These are phyloP conservation scores for Alouatta palliata DNA, from an alignment of 2,113 vertebrate species.

Conservation along the genomic window DNA sequence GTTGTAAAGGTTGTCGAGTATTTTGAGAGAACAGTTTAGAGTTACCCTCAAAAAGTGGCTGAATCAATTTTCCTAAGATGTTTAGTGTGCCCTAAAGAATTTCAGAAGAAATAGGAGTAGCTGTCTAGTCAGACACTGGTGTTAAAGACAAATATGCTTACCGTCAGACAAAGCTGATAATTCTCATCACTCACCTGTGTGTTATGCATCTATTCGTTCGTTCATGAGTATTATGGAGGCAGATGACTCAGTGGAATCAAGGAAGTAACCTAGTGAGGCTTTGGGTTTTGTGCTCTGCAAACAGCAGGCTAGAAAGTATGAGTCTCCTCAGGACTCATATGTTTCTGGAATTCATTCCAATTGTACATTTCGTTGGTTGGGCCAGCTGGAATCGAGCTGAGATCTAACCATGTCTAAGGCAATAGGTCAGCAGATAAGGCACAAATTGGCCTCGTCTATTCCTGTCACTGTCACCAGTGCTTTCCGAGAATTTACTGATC, in stretches of 20 bases:
- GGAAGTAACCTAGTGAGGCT: neutral
- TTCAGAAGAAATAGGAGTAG: neutral
- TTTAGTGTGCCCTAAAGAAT: neutral
- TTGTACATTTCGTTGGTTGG: neutral
- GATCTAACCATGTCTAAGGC: neutral
- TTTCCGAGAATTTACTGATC: constrained; percentile 10
- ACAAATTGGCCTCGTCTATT: neutral
- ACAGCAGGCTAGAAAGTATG: neutral
- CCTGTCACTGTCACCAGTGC: neutral
- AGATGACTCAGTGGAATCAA: neutral
- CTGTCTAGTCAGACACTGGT: neutral
- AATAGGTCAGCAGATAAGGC: neutral
- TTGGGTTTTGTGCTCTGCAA: neutral
- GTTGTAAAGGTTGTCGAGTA: neutral
- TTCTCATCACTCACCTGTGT: neutral
- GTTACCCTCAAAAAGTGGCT: neutral
- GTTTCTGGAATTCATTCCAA: neutral
- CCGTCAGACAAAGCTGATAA: neutral
- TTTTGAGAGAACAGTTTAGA: constrained; percentile 6
- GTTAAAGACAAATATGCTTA: neutral
- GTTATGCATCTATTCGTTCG: neutral
- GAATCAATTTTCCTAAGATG: neutral
- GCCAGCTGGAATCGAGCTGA: neutral
- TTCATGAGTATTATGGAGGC: neutral
- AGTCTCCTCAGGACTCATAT: neutral